Conservation (phyloP, 2,888 invertebrate species). For the Tetragonisca angustula region DNA sequence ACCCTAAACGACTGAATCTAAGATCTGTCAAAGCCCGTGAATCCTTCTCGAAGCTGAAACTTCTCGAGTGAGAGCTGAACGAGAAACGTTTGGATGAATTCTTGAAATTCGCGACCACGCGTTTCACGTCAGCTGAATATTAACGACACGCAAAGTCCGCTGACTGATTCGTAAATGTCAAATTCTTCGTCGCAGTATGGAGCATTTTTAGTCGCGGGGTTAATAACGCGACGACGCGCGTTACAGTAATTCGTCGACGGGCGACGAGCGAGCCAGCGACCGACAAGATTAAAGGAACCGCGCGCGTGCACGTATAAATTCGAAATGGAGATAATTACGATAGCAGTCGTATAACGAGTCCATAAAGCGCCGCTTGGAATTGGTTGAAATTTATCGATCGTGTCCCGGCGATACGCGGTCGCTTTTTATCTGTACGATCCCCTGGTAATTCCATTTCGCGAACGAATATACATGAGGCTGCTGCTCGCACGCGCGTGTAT, state of each 20-base stretch:
- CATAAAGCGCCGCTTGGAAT: conserved; percentile 71
- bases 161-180: conserved; percentile 8
- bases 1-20: too few species aligned
- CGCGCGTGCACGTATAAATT: conserved; percentile 54
- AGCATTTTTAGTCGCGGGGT: conserved; percentile 38
- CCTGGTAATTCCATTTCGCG: conserved; percentile 55
- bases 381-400: conserved; percentile 73
- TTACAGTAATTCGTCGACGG: conserved; percentile 40
- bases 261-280: conserved; percentile 8
- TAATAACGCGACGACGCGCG: conserved; percentile 47
- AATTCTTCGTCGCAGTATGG: conserved; percentile 4
- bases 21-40: too few species aligned
- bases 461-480: conserved; percentile 24
- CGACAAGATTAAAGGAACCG: conserved; percentile 65
- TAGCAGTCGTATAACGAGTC: conserved; percentile 68
- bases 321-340: conserved; percentile 70
- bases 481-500: neutral
- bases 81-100: too few species aligned
- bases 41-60: too few species aligned
- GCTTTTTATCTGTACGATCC: conserved; percentile 62
- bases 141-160: conserved; percentile 2
- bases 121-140: neutral
- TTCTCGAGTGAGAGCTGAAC: neutral
- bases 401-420: conserved; percentile 48
- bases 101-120: neutral